Base-by-base conservation (phyloP, 2,888 invertebrate genomes). In the Himalopsyche japonica region DNA sequence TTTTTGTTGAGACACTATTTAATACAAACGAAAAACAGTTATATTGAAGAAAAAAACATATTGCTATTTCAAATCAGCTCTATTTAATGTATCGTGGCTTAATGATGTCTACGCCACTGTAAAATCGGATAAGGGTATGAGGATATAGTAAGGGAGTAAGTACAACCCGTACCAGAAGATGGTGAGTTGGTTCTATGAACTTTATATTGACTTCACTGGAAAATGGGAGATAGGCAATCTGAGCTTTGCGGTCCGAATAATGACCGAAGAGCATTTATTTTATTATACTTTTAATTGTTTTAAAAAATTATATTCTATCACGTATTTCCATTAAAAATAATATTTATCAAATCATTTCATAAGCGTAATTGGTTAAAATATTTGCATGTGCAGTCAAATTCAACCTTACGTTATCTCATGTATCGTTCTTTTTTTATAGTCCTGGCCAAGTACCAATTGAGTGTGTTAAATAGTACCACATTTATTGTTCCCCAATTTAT, bases 171-270 rank as follows among this genome's bases (percentile, higher is more conserved):
- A 49, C 27, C 43, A 34, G 48, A 80, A 49, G 24, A 49, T 70
- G 49, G 80, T 24, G 43, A n/a, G 20, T 80, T 49, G 49, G 80
- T 80, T 80, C 80, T 34, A 80, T 80, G 80, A 80, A 80, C 80
- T 80, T 30, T 80, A 47, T 80, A 80, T 80, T 80, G 80, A 80
- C 80, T 80, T 20, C 70, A 70, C 27, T 70, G 70, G 70, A 70
- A 70, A 70, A 2, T 70, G 70, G 70, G 70, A 70, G 70, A 70
- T 70, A 43, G 70, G 70, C 70, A 70, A 70, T 70, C 70, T 70
- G 4, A 70, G 70, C 70, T 24, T 30, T 70, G 70, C 70, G 70
- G 70, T 70, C 70, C 70, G 27, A 70, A 70, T 70, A 30, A 70
- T 70, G 70, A 30, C 70, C 70, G 30, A 5, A 70, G 12, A 70